phyloP scores from a whole-genome alignment of 2,888 invertebrate species.

The Brachynemurus nebulosus region DNA sequence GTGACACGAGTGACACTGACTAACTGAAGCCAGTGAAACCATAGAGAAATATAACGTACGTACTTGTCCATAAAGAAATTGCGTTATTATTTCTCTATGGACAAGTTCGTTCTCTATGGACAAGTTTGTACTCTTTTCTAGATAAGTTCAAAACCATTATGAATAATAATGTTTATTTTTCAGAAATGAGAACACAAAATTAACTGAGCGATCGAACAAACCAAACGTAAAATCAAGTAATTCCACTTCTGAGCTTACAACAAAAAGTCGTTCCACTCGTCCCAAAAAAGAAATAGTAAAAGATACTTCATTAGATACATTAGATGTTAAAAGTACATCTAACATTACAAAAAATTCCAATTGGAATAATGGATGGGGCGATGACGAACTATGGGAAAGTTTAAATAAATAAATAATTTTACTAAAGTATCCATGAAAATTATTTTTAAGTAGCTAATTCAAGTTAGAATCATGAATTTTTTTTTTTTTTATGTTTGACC shows the following conservation, averaged over 20 bases:
- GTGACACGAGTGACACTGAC: no score
- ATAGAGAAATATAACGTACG: no score
- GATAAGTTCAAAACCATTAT: background rate
- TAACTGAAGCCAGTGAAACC: no score
- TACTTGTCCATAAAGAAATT: no score
- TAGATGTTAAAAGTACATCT: constrained; percentile 12
- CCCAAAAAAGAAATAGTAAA: constrained; percentile 25
- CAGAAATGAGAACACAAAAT: background rate
- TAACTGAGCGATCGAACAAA: background rate
- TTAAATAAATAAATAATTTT: constrained; percentile 37
- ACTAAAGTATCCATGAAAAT: no score
- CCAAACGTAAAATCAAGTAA: constrained; percentile 9
- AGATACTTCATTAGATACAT: constrained; percentile 19
- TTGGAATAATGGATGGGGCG: constrained; percentile 35
- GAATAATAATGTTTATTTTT: background rate
- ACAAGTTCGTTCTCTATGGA: no score
- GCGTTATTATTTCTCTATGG: no score
- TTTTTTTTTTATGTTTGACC: no score
- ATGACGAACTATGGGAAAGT: constrained; percentile 47
- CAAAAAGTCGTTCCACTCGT: background rate
- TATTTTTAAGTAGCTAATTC: no score
- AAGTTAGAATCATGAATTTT: no score
- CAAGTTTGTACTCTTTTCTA: background rate
- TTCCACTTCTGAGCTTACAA: background rate
- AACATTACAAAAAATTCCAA: constrained; percentile 21